Base-by-base conservation (phyloP, 1,140 invertebrate species). In the Gerris buenoi region DNA sequence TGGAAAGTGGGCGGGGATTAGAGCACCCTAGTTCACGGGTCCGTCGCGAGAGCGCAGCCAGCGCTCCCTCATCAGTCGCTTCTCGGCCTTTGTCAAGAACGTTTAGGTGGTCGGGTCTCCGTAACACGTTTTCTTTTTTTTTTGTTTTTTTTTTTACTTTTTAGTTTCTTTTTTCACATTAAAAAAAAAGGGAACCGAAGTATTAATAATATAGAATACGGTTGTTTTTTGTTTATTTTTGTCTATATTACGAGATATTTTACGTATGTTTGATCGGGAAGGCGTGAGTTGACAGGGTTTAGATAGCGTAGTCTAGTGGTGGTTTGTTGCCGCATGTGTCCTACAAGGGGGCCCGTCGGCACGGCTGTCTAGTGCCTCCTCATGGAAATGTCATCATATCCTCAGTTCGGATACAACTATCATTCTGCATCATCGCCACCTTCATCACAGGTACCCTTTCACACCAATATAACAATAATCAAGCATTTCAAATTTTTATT, bases 361-460 rank as follows among this genome's bases (percentile, higher is more conserved):
- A 46, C 33, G 5, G 18, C 18, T 46, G 18, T 46, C 18, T 46
- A 46, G 33, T 46, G 33, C 33, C 33, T 46, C 33, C 5, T 5
- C 5, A 46, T 71, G 67, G 72, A 76, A 67, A 89, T 90, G 88
- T 88, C 87, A 76, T 85, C 86, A 71, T 90, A 89, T 80, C 82
- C 87, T 75, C 88, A 90, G 80, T 90, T 89, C 80, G 86, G 87
- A 79, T 90, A 90, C 77, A 82, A 85, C 65, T 89, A 89, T 81
- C 84, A 86, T 64, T 28, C 33, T 46, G 18, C 33, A 18, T 46
- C 33, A 18, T 70, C 69, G n/a, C 74, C 87, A 79, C 66, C 70
- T 3, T 68, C 70, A 5, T 86, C 64, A 0, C 65, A 66, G 65
- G 65, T 66, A 66, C 27, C 22, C 22, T 13, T 5, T 61, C 22